Evolutionary conservation across 2,113 vertebrate species (phyloP).

Genomic region (Agapornis roseicollis): DNA sequence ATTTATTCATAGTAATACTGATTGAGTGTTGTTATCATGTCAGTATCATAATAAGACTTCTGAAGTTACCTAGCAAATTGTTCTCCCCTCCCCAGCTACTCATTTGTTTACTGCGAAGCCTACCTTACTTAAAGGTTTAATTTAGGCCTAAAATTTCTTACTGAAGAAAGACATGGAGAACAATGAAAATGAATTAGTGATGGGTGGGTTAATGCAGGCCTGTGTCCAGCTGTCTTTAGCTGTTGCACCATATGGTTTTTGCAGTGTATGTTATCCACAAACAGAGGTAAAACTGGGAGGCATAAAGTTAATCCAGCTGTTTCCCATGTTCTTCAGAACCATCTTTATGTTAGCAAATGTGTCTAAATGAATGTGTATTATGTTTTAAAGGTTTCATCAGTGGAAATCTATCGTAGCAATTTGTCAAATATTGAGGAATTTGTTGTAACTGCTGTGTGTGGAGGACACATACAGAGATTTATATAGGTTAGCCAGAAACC

Average conservation of each 20-base stretch:
- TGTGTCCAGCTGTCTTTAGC: neutral
- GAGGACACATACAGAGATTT: neutral
- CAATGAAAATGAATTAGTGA: neutral
- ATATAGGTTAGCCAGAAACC: neutral
- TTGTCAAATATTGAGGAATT: neutral
- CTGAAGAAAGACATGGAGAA: neutral
- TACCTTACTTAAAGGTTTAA: neutral
- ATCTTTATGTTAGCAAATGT: neutral
- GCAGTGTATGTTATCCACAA: neutral
- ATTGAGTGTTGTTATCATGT: neutral
- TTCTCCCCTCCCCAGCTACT: neutral
- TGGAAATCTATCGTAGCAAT: neutral
- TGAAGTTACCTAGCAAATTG: neutral
- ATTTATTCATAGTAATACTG: neutral
- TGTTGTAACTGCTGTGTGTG: rapidly evolving
- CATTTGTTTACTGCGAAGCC: neutral
- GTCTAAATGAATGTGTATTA: neutral
- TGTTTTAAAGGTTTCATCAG: neutral
- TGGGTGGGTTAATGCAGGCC: neutral
- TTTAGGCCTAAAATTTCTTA: neutral
- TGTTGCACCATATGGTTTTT: neutral
- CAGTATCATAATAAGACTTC: neutral
- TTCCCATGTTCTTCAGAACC: neutral
- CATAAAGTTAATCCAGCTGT: neutral
- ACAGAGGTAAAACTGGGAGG: neutral